Base-by-base conservation (phyloP, 1,140 invertebrate genomes). In the Mercenaria mercenaria region DNA sequence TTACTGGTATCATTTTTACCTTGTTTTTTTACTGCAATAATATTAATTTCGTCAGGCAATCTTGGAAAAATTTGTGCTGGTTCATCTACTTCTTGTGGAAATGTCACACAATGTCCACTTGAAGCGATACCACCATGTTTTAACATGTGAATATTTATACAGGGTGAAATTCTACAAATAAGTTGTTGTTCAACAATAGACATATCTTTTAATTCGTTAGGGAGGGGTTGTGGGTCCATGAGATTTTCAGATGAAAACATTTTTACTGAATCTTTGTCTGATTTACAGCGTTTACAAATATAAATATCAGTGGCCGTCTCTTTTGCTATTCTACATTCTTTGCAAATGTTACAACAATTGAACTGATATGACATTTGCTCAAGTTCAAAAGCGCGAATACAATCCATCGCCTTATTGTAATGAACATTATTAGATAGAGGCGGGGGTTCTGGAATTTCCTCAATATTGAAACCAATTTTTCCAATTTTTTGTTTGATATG, bases 31-130 rank as follows among this genome's bases (percentile, higher is more conserved):
- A 90, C 88, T 77, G 52, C 32, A 23, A 90, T 13, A 13, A 79
- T 79, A 37, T 85, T 26, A 18, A 84, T 85, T 61, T 79, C 88
- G 8, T 61, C 0, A 6, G 87, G 74, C 15, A 88, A 56, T 56
- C 29, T 85, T 56, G 82, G 83, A 6, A 90, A 74, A 41, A 86
- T 43, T 72, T 86, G 20, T 29, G 61, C 52, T 83, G 85, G 80
- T 67, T 91, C 85, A 91, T 84, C 76, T 69, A 91, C 41, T 52
- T 91, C 64, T 56, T 91, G 72, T 26, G 90, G 90, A 80, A 91
- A 91, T 47, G 81, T 67, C 8, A 91, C 83, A 67, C 56, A 84
- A 39, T 84, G 81, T 4, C 81, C 81, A 39, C 59, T 84, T 13
- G 32, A 64, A 37, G 59, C 59, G 37, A 84, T 39, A 37, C 56